These are phyloP conservation scores for Drosophila micromelanica DNA, from an alignment of 1,140 invertebrate genomes.

Conservation along the genomic window DNA sequence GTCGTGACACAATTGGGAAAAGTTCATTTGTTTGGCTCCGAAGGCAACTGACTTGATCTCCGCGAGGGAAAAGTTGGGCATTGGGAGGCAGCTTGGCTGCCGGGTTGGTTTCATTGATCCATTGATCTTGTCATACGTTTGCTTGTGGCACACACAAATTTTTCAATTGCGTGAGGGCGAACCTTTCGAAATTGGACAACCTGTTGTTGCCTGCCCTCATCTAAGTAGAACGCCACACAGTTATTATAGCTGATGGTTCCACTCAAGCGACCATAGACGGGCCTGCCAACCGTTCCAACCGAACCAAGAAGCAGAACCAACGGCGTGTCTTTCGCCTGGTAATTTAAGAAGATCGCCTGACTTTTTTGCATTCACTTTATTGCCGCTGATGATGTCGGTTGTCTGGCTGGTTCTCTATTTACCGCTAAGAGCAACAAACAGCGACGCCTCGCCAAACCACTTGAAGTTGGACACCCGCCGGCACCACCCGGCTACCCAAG, in stretches of 20 bases:
- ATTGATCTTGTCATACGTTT: constrained; percentile 44
- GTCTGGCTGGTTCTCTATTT: constrained; percentile 58
- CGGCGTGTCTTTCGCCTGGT: constrained; percentile 52
- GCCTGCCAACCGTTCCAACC: constrained; percentile 40
- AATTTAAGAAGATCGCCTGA: constrained; percentile 65
- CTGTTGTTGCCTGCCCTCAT: constrained; percentile 49
- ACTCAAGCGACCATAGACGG: constrained; percentile 47
- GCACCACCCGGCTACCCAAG: neutral
- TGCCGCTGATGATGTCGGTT: constrained; percentile 40
- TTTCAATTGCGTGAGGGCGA: constrained; percentile 14
- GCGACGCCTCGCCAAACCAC: neutral
- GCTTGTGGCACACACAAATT: constrained; percentile 21
- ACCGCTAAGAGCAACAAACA: constrained; percentile 80
- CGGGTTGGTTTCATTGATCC: constrained; percentile 26
- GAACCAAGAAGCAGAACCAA: constrained; percentile 72
- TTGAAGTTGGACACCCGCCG: constrained; percentile 52
- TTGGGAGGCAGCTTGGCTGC: neutral
- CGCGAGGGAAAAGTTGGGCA: neutral
- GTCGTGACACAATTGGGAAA: constrained; percentile 75
- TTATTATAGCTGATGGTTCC: constrained; percentile 45
- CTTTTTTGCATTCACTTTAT: constrained; percentile 62
- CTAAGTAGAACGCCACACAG: constrained; percentile 49
- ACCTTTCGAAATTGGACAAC: constrained; percentile 55
- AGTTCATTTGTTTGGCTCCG: constrained; percentile 64
- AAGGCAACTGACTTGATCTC: neutral